Percentiles rank a stretch among this genome's conserved stretches.
Conservation (phyloP, 2,888 invertebrate species). For the Plusia festucae region DNA sequence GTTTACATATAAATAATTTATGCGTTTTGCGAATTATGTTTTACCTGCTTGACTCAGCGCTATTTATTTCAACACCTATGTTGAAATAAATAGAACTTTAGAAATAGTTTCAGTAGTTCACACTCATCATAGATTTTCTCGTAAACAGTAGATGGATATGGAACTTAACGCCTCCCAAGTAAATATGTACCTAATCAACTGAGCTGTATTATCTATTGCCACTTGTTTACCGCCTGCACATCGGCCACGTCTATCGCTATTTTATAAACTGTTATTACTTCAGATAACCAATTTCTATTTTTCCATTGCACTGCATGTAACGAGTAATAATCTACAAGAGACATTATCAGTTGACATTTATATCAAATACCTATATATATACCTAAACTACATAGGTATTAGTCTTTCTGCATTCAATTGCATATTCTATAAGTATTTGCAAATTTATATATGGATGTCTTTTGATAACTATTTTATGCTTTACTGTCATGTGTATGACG, state of each 20-base stretch:
- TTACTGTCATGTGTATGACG: background rate
- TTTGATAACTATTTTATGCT: background rate
- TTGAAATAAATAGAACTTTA: too few relatives aligned
- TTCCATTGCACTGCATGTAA: constrained; percentile 64
- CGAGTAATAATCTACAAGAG: constrained; percentile 26
- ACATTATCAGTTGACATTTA: constrained; percentile 58
- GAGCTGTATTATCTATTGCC: constrained; percentile 45
- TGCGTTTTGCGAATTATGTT: constrained; percentile 19
- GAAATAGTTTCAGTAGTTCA: background rate
- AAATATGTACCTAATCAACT: constrained; percentile 49
- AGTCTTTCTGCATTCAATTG: background rate
- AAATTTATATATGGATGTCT: background rate
- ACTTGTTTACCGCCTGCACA: constrained; percentile 67
- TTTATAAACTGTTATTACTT: constrained; percentile 62
- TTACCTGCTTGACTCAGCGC: constrained; percentile 6
- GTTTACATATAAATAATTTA: constrained; percentile 16
- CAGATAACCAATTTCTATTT: constrained; percentile 70
- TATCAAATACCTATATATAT: constrained; percentile 15
- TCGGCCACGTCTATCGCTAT: constrained; percentile 55
- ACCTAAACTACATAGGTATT: background rate
- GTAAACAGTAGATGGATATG: constrained; percentile 29
- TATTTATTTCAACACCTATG: constrained; percentile 23
- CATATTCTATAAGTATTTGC: background rate
- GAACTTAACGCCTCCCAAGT: constrained; percentile 30
- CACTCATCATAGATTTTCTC: constrained; percentile 9